Evolutionary conservation across 2,113 vertebrate species (phyloP).

Genomic region (Alouatta palliata): DNA sequence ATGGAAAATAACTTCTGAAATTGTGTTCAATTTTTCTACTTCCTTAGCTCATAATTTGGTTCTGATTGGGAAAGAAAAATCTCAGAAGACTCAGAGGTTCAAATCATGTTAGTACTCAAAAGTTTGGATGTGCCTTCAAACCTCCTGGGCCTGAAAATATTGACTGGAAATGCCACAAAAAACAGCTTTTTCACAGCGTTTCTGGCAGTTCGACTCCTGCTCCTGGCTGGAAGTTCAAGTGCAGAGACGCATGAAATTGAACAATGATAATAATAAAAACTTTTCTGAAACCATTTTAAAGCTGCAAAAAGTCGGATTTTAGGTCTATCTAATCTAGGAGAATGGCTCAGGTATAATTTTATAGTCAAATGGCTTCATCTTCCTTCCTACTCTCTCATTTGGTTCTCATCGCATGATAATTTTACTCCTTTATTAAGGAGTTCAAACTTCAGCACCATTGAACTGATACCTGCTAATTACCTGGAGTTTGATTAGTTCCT

Average conservation of each 20-base stretch:
- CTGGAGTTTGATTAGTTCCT: slow-evolving; percentile 55
- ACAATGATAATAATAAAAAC: slow-evolving; percentile 80
- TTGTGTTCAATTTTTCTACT: slow-evolving; percentile 49
- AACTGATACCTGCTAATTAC: slow-evolving; percentile 71
- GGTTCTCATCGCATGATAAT: not conserved
- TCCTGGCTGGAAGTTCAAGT: slow-evolving; percentile 77
- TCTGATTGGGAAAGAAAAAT: slow-evolving; percentile 50
- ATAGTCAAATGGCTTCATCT: slow-evolving; percentile 66
- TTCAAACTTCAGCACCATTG: slow-evolving; percentile 63
- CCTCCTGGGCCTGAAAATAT: slow-evolving; percentile 61
- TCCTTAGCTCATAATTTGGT: slow-evolving; percentile 60
- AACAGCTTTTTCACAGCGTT: slow-evolving; percentile 36
- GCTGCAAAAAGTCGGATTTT: slow-evolving; percentile 58
- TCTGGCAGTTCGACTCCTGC: slow-evolving; percentile 69
- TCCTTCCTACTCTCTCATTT: slow-evolving; percentile 66
- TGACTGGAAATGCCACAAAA: slow-evolving; percentile 56
- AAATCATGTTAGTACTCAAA: slow-evolving; percentile 63
- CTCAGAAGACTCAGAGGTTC: slow-evolving; percentile 58
- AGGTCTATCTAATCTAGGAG: slow-evolving; percentile 65
- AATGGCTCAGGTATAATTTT: slow-evolving; percentile 70
- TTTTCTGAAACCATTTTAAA: slow-evolving; percentile 72
- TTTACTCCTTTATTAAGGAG: slow-evolving; percentile 64
- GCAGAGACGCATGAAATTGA: slow-evolving; percentile 80
- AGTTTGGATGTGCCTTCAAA: slow-evolving; percentile 65
- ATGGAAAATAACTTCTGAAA: slow-evolving; percentile 47